Conservation (phyloP, 1,140 invertebrate species). For the Proctacanthus coquilletti region DNA sequence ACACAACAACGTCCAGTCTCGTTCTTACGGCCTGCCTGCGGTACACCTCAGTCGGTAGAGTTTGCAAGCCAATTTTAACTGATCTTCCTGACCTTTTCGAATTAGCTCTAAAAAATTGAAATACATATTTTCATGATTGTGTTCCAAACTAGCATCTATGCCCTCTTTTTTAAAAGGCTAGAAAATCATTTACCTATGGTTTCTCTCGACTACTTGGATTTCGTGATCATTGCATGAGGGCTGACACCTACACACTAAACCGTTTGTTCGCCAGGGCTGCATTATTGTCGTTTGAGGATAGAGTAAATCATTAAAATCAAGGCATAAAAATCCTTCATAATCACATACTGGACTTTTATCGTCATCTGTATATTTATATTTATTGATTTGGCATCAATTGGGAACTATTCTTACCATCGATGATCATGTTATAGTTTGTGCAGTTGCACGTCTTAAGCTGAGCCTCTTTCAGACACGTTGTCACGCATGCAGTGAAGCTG, state of each 20-base stretch:
- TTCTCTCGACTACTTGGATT: constrained; percentile 23
- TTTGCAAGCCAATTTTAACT: constrained; percentile 14
- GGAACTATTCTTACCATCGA: background rate
- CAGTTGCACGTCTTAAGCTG: constrained; percentile 33
- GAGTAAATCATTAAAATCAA: constrained; percentile 7
- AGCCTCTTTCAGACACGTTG: constrained; percentile 32
- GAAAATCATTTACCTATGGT: no score
- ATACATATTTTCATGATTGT: no score
- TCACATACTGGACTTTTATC: constrained; percentile 14
- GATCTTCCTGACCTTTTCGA: no score
- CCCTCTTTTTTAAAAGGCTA: no score
- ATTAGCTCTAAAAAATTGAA: no score
- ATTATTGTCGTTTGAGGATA: constrained; percentile 9
- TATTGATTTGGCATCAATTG: background rate
- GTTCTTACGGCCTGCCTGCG: no score
- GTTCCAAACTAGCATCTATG: no score
- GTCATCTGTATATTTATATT: background rate
- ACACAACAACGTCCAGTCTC: constrained; percentile 25
- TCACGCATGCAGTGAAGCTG: constrained; percentile 36
- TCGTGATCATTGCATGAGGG: constrained; percentile 38
- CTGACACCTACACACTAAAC: constrained; percentile 26
- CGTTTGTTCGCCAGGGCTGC: constrained; percentile 8
- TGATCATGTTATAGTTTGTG: constrained; percentile 20
- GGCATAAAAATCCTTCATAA: constrained; percentile 12
- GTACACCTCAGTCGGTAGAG: constrained; percentile 26